A percentile compares a stretch with the other conserved stretches of the same genome.
Conservation (phyloP, 2,797 vertebrate genomes). For the Erethizon dorsatum region DNA sequence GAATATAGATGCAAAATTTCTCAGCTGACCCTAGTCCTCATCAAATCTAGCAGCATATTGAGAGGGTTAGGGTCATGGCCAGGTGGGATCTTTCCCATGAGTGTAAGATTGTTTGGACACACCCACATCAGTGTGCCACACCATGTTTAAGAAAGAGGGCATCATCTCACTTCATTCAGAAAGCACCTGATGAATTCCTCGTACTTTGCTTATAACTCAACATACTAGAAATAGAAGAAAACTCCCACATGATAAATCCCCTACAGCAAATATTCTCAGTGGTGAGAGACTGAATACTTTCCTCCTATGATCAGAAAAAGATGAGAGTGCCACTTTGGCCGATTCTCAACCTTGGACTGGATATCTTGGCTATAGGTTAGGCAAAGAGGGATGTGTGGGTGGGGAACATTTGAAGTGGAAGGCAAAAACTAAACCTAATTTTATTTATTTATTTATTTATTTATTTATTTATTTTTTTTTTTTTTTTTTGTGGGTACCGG, state of each 20-base stretch:
- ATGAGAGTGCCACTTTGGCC: no score
- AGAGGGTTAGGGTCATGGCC: not conserved
- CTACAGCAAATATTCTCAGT: no score
- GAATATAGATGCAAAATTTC: not conserved
- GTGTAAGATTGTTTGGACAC: not conserved
- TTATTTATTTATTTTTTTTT: no score
- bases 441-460: no score
- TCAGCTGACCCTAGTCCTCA: not conserved
- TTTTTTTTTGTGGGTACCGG: no score
- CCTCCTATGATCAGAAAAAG: no score
- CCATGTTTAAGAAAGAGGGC: no score
- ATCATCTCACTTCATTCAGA: not conserved
- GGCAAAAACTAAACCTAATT: not conserved
- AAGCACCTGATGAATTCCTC: not conserved
- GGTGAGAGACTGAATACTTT: no score
- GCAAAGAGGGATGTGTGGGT: not conserved
- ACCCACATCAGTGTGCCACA: not conserved
- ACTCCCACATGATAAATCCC: no score
- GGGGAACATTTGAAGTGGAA: not conserved
- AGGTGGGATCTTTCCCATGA: not conserved
- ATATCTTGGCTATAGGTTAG: not conserved
- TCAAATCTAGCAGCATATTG: not conserved
- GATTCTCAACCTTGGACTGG: no score
- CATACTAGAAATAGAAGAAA: not conserved
- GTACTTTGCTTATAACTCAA: not conserved